A percentile compares a stretch with the other conserved stretches of the same genome.
Evolutionary conservation across 2,888 invertebrate genomes (phyloP).

Genomic region (Drosophila setosimentum): DNA sequence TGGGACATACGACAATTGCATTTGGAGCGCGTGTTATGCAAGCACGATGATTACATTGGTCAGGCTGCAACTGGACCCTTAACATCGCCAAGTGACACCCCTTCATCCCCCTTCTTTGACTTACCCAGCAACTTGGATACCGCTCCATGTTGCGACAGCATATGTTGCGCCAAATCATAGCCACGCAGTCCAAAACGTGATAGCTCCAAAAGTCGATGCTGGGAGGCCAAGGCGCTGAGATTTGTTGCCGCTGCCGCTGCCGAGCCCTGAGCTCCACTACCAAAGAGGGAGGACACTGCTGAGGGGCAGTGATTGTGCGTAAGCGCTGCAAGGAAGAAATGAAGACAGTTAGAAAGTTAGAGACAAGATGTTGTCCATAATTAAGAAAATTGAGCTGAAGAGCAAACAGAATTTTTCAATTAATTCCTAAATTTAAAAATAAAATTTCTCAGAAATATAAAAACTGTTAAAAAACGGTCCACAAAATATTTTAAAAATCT

Average conservation of each 20-base stretch:
- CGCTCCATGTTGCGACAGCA: constrained; percentile 95
- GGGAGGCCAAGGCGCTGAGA: constrained; percentile 90
- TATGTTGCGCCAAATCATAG: constrained; percentile 95
- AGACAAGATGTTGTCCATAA: neutral
- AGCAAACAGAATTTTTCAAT: neutral
- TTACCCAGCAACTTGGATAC: constrained; percentile 96
- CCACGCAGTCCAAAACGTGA: constrained; percentile 93
- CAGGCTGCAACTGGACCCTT: constrained; percentile 48
- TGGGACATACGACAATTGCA: constrained; percentile 74
- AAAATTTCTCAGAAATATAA: neutral
- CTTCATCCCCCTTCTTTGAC: constrained; percentile 72
- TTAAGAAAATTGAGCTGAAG: neutral
- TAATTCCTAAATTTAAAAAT: neutral
- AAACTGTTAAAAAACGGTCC: neutral
- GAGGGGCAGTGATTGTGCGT: constrained; percentile 64
- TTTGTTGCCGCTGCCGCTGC: constrained; percentile 85
- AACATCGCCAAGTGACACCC: neutral
- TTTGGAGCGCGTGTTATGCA: constrained; percentile 77
- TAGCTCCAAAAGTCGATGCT: constrained; percentile 92
- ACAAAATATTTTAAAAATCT: neutral
- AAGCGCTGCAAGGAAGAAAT: constrained; percentile 53
- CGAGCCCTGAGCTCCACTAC: constrained; percentile 32
- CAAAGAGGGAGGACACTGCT: constrained; percentile 81
- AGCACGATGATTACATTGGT: constrained; percentile 64
- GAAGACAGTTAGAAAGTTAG: neutral